Evolutionary conservation across 2,888 invertebrate species (phyloP).

Genomic region (Diachrysia chrysitis): DNA sequence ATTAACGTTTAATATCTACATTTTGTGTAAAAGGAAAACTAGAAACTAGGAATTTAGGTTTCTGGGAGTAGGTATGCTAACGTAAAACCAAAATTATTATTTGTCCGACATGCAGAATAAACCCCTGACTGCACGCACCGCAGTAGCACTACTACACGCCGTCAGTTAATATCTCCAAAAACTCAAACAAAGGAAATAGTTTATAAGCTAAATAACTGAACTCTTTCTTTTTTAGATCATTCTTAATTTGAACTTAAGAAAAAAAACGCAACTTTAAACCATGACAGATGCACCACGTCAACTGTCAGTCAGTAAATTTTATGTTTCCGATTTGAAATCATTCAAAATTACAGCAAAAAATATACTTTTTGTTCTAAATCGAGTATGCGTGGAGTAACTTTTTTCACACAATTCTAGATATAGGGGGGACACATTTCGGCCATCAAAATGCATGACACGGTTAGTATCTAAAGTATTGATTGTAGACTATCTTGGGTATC

Average conservation of each 20-base stretch:
- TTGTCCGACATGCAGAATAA: no score
- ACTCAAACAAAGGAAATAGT: neutral
- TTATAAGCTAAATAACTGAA: neutral
- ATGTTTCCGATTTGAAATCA: conserved; percentile 21
- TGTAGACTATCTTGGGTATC: neutral
- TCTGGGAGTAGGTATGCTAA: no score
- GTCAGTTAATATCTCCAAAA: no score
- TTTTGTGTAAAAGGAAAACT: no score
- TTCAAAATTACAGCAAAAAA: conserved; percentile 13
- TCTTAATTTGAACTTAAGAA: conserved; percentile 25
- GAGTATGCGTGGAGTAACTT: conserved; percentile 15
- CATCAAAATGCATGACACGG: conserved; percentile 80
- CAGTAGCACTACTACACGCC: no score
- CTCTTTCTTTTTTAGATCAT: conserved; percentile 14
- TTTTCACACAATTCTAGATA: neutral
- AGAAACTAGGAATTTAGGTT: no score
- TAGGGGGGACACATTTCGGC: conserved; percentile 19
- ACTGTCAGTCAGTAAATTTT: conserved; percentile 33
- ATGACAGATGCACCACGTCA: conserved; percentile 3
- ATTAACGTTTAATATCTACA: no score
- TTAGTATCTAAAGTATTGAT: conserved; percentile 52
- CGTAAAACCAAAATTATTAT: no score
- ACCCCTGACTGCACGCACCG: no score
- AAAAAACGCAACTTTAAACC: neutral
- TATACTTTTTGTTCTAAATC: conserved; percentile 30